These are phyloP conservation scores for Unio delphinus DNA, from an alignment of 2,888 invertebrate genomes.

Conservation along the genomic window DNA sequence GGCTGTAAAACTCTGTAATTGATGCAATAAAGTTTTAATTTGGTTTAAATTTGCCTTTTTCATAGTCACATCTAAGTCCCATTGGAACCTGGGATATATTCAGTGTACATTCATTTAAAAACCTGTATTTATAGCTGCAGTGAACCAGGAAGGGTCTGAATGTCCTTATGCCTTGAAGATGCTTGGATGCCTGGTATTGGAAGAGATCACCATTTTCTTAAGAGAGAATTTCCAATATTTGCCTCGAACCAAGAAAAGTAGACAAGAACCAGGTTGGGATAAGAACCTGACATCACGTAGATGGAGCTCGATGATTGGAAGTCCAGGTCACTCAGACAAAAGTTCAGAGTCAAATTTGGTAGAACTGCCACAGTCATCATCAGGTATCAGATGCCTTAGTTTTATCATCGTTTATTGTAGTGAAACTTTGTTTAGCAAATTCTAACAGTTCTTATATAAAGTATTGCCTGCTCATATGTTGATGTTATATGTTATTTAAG, in stretches of 20 bases:
- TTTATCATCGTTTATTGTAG: too few species aligned
- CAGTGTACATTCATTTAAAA: too few species aligned
- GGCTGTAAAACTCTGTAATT: too few species aligned
- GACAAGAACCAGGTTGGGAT: slow-evolving; percentile 64
- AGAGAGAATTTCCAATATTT: slow-evolving; percentile 92
- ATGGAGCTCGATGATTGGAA: slow-evolving; percentile 96
- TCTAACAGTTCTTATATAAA: not conserved
- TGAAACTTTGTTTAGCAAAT: not conserved
- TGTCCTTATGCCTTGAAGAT: slow-evolving; percentile 85
- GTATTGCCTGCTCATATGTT: not conserved
- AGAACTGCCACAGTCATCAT: slow-evolving; percentile 55
- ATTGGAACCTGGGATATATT: not conserved
- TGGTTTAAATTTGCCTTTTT: too few species aligned
- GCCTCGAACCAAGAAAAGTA: slow-evolving; percentile 70
- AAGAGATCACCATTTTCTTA: slow-evolving; percentile 96
- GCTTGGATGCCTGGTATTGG: slow-evolving; percentile 93
- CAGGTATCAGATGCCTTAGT: slow-evolving; percentile 17
- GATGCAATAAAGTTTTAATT: too few species aligned
- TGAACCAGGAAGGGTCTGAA: slow-evolving; percentile 65
- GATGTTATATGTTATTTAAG: not conserved
- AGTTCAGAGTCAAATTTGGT: slow-evolving; percentile 65
- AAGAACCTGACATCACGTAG: slow-evolving; percentile 76
- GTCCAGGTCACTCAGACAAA: slow-evolving; percentile 85
- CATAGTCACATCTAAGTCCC: too few species aligned
- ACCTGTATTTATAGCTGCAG: slow-evolving; percentile 58